Evolutionary conservation across 2,797 vertebrate genomes (phyloP).

Genomic region (Sebastes aleutianus): DNA sequence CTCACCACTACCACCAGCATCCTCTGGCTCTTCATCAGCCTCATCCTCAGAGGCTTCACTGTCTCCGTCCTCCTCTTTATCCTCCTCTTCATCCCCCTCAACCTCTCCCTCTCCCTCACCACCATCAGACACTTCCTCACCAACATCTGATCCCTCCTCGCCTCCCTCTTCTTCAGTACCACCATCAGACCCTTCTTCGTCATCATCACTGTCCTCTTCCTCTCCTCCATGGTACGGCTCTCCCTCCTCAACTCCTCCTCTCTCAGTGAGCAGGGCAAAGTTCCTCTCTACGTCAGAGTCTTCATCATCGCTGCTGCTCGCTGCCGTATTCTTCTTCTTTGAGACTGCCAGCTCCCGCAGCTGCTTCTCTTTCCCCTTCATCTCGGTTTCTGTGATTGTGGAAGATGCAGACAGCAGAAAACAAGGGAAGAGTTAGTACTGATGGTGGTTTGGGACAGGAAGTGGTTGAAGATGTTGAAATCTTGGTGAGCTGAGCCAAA

Average conservation of each 20-base stretch:
- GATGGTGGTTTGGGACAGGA: background rate
- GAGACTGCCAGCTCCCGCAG: rapidly evolving
- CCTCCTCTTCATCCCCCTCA: background rate
- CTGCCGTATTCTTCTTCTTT: background rate
- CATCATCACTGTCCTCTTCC: background rate
- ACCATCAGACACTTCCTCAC: background rate
- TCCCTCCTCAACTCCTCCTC: background rate
- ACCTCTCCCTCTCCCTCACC: background rate
- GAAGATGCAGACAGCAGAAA: background rate
- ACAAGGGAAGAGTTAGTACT: background rate
- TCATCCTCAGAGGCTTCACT: background rate
- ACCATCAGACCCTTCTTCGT: background rate
- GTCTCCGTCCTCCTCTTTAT: background rate
- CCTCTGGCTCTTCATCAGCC: background rate
- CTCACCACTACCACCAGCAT: background rate
- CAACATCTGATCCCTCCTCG: background rate
- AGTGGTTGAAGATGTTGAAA: background rate
- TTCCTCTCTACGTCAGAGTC: conserved; percentile 72
- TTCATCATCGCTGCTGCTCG: conserved; percentile 44
- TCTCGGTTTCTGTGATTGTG: background rate
- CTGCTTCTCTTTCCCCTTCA: conserved; percentile 19
- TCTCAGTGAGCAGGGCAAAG: conserved; percentile 57
- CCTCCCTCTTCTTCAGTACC: background rate
- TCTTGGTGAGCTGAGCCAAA: rapidly evolving
- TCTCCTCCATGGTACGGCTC: background rate